A percentile compares a stretch with the other conserved stretches of the same genome.
phyloP scores from a whole-genome alignment of 2,113 vertebrate species.

The Myxocyprinus asiaticus region DNA sequence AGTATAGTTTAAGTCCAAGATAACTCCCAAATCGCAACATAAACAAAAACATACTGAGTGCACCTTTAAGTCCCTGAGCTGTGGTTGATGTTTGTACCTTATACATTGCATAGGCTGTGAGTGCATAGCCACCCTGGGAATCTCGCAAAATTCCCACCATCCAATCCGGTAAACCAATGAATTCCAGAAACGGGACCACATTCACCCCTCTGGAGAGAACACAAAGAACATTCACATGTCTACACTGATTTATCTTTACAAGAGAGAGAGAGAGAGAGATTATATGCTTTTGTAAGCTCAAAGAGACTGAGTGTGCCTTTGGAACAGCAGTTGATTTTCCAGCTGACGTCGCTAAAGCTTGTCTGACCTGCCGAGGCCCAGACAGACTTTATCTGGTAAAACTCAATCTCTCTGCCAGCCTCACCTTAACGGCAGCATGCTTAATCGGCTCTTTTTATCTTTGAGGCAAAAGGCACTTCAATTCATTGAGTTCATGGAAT shows the following conservation, averaged over 20 bases:
- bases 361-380: slow-evolving; percentile 29
- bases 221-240: not conserved
- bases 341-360: slow-evolving; percentile 16
- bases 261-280: not conserved
- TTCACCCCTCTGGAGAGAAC: slow-evolving; percentile 79
- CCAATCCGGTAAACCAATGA: slow-evolving; percentile 80
- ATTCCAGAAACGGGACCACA: slow-evolving; percentile 83
- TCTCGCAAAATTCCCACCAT: slow-evolving; percentile 81
- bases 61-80: no score
- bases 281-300: not conserved
- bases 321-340: not conserved
- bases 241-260: not conserved
- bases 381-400: slow-evolving; percentile 34
- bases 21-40: no score
- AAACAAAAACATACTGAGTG: no score
- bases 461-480: not conserved
- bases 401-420: not conserved
- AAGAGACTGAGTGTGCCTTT: not conserved
- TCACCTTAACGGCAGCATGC: not conserved
- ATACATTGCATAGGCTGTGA: slow-evolving; percentile 86
- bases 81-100: slow-evolving; percentile 77
- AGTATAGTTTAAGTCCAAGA: no score
- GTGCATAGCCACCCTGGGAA: slow-evolving; percentile 85
- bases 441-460: not conserved
- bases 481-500: not conserved